Percentiles rank a stretch among this genome's conserved stretches.
Evolutionary conservation across 64 coral and sea anemone species (phyloP).

Genomic region (Cladopsammia gracilis): DNA sequence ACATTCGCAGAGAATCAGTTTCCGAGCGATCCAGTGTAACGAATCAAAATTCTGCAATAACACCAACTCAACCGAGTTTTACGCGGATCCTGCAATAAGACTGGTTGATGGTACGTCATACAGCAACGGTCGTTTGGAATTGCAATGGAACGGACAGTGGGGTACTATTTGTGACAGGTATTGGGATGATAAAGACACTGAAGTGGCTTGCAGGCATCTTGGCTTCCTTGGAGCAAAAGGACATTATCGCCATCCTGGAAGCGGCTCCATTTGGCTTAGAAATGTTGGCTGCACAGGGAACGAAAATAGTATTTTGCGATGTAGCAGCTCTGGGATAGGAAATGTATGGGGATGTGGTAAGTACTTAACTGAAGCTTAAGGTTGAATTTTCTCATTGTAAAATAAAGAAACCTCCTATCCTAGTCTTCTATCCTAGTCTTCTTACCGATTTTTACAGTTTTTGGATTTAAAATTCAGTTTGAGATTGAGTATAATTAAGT

Average conservation of each 20-base stretch:
- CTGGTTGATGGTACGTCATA: conserved; percentile 58
- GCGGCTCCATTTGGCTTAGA: conserved; percentile 20
- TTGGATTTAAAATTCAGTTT: too few relatives aligned
- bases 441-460: too few relatives aligned
- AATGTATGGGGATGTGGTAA: conserved; percentile 51
- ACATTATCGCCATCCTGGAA: conserved; percentile 39
- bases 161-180: conserved; percentile 50
- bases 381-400: background rate
- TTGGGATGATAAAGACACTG: conserved; percentile 64
- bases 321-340: conserved; percentile 48
- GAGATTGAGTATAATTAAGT: too few relatives aligned
- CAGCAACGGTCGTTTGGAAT: conserved; percentile 68
- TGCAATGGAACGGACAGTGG: conserved; percentile 66
- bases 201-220: conserved; percentile 78
- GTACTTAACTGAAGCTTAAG: background rate
- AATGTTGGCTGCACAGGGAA: conserved; percentile 62
- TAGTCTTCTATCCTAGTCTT: too few relatives aligned
- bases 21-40: conserved; percentile 50
- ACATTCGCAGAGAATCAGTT: conserved; percentile 31
- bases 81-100: conserved; percentile 46
- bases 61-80: conserved; percentile 2
- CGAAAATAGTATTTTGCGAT: conserved; percentile 50
- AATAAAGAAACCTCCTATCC: background rate
- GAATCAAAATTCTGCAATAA: conserved; percentile 3
- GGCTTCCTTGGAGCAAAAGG: conserved; percentile 71